Base-by-base conservation (phyloP, 2,113 vertebrate species). In the Nipponia nippon region DNA sequence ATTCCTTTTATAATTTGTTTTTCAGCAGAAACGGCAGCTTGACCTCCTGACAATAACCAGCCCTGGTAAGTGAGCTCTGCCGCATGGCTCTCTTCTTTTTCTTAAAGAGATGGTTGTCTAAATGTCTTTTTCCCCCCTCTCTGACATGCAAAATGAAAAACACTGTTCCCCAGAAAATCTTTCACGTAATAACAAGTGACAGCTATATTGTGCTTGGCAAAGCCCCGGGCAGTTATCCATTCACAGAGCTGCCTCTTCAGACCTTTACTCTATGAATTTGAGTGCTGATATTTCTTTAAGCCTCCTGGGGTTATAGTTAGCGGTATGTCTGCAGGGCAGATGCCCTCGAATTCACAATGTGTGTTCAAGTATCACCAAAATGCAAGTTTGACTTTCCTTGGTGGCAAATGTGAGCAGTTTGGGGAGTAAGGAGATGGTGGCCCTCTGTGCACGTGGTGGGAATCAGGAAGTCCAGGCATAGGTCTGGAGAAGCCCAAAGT, bases 11-110 rank as follows among this genome's bases (percentile, higher is more conserved):
- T 89, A 88, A 98, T 98, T 98, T 98, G 93, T 99, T 97, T 98
- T 99, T n/a, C 98, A 99, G 99, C 99, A 99, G 99, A 99, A 99
- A 96, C 98, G 99, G 53, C 98, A 97, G 65, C 98, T 99, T 80
- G 99, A 99, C 97, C 99, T 99, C 88, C 97, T 99, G 97, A 99
- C 99, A 73, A 99, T 99, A 98, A 99, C 99, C 98, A 99, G 98
- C 98, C 98, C 98, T 0, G 98, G 99, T 99, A 97, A 99, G 99
- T 99, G 95, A 96, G 90, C 89, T 93, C 93, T 50, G 93, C 97
- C 1, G 11, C 21, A 50, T 2, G 5, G 16, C 42, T 71, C 19
- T 91, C 85, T 91, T 61, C 93, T 90, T 89, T 92, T 92, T 73
- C 96, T 97, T 97, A 94, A 97, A 94, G 88, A 97, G 94, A 77